Base-by-base conservation (phyloP, 2,797 vertebrate species). In the Enteromius mattozi region DNA sequence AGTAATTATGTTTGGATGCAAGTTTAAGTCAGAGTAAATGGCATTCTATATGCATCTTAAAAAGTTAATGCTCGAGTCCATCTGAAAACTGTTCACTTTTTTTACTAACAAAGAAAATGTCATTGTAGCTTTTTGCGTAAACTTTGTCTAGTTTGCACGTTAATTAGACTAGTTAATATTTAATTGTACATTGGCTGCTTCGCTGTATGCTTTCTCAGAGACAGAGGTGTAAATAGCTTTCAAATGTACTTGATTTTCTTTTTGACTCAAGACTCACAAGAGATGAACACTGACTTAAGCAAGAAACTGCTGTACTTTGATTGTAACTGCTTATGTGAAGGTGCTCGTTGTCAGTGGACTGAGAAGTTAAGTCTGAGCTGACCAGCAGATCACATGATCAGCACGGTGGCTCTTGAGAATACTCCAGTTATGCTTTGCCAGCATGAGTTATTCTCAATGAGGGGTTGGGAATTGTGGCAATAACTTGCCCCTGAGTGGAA, bases 381-480 rank as follows among this genome's bases (percentile, higher is more conserved):
- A 69, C 63, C 63, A 19, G 27, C 35, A 9, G 47, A 17, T 69
- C 47, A 56, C 47, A 68, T 68, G 35, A 83, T 77, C 47, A n/a
- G 10, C 21, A 33, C 37, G 4, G 63, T 76, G 16, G 45, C 33
- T 69, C 47, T 66, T 54, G 14, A 51, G 42, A 45, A 69, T 68
- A 14, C 33, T 54, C 42, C 51, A n/a, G 69, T 63, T 65, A 27
- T 76, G 71, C 10, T 66, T 40, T 51, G 42, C 21, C 45, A 45
- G 72, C 61, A 83, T 40, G 45, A 68, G 47, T 77, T 68, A 68
- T 83, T 66, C 63, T 56, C 47, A 54, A 19, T 83, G 61, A 74
- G 21, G 81, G n/a, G 19, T 56, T 45, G 17, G 12, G 17, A 78
- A 45, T 78, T 78, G 63, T 83, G 72, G 24, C 4, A 13, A 45